These are phyloP conservation scores for Scaptomyza reducta DNA, from an alignment of 2,888 invertebrate species.

Conservation along the genomic window DNA sequence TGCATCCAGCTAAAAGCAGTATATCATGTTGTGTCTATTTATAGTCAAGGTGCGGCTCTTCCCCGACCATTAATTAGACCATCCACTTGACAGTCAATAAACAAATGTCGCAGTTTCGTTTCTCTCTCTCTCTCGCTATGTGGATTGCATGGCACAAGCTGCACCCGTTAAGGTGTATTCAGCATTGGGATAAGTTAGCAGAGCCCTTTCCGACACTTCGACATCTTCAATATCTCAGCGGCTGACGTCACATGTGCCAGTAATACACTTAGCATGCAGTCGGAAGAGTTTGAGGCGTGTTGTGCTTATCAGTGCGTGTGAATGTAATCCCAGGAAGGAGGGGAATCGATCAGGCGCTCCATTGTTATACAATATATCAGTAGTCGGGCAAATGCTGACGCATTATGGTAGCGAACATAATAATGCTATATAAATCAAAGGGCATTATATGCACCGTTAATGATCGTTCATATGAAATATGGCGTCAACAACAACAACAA, in stretches of 20 bases:
- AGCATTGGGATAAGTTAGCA: constrained; percentile 24
- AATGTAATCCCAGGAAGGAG: constrained; percentile 34
- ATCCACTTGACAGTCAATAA: constrained; percentile 59
- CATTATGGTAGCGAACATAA: constrained; percentile 43
- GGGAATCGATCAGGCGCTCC: constrained; percentile 45
- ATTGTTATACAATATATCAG: constrained; percentile 37
- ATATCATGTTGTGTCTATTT: constrained; percentile 52
- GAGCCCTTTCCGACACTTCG: constrained; percentile 4
- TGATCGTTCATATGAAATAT: constrained; percentile 10
- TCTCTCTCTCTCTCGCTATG: constrained; percentile 38
- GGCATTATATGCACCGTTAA: constrained; percentile 52
- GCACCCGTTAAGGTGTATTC: constrained; percentile 9
- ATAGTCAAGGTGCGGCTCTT: constrained; percentile 50
- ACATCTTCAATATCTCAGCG: constrained; percentile 5
- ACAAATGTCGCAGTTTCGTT: constrained; percentile 42
- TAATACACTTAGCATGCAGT: constrained; percentile 34
- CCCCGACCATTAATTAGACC: constrained; percentile 52
- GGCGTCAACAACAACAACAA: constrained; percentile 29
- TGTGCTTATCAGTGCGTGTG: constrained; percentile 45
- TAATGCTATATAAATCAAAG: constrained; percentile 51
- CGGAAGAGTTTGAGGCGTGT: constrained; percentile 31
- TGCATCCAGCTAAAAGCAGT: constrained; percentile 40
- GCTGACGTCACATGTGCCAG: constrained; percentile 17
- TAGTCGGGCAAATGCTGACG: constrained; percentile 31
- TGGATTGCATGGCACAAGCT: constrained; percentile 38